These are phyloP conservation scores for Drosophila infuscata DNA, from an alignment of 2,888 invertebrate genomes.

Conservation along the genomic window DNA sequence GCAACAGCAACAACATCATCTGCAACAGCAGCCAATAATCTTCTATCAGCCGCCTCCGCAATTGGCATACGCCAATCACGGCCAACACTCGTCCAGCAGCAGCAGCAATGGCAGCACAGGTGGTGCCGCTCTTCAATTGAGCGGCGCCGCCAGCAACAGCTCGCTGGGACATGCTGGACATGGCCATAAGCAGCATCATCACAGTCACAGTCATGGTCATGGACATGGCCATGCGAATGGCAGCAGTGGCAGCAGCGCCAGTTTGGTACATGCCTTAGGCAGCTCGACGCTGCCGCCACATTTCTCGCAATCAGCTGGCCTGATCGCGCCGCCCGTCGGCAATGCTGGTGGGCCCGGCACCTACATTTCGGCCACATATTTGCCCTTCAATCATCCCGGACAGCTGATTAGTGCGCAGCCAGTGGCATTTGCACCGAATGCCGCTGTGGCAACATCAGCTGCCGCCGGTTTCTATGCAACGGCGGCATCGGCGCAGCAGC, in stretches of 20 bases:
- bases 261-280: slow-evolving; percentile 53
- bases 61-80: slow-evolving; percentile 42
- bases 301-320: slow-evolving; percentile 65
- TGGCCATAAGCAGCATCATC: slow-evolving; percentile 46
- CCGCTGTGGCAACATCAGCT: slow-evolving; percentile 35
- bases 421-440: slow-evolving; percentile 55
- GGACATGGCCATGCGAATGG: slow-evolving; percentile 45
- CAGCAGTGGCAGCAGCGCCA: slow-evolving; percentile 51
- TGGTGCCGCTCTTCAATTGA: slow-evolving; percentile 66
- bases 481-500: slow-evolving; percentile 15
- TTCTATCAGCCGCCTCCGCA: slow-evolving; percentile 54
- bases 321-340: slow-evolving; percentile 55
- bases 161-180: slow-evolving; percentile 55
- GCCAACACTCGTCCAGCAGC: slow-evolving; percentile 57
- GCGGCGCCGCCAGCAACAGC: slow-evolving; percentile 72
- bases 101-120: slow-evolving; percentile 65
- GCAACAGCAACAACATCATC: slow-evolving; percentile 40
- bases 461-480: slow-evolving; percentile 39
- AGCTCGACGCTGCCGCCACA: slow-evolving; percentile 54
- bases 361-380: slow-evolving; percentile 46
- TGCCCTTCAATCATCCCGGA: slow-evolving; percentile 50
- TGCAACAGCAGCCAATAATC: slow-evolving; percentile 48
- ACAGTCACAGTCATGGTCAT: slow-evolving; percentile 31
- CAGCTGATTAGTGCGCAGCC: slow-evolving; percentile 50
- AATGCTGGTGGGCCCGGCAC: slow-evolving; percentile 29